phyloP scores from a whole-genome alignment of 1,140 invertebrate genomes.

The Drosophila sproati region DNA sequence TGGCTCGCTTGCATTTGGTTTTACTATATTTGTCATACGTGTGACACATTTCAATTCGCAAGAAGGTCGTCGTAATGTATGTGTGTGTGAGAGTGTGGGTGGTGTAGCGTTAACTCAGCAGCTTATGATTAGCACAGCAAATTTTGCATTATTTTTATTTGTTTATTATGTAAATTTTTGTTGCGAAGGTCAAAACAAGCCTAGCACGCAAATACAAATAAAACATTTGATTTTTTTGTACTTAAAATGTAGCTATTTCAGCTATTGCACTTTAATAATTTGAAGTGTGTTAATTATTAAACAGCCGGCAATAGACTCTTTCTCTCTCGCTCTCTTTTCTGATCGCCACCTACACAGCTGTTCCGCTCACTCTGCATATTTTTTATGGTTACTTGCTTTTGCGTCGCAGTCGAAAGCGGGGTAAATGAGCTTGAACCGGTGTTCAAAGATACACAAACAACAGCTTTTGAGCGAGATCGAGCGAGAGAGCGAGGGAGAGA shows the following conservation, averaged over 20 bases:
- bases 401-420: no score
- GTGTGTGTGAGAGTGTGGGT: constrained; percentile 1
- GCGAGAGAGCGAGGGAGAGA: no score
- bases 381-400: no score
- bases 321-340: no score
- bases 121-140: constrained; percentile 41
- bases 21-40: constrained; percentile 31
- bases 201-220: constrained; percentile 46
- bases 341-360: no score
- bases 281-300: constrained; percentile 7
- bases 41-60: constrained; percentile 45
- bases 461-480: no score
- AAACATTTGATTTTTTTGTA: not conserved
- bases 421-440: no score
- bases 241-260: not conserved
- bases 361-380: no score
- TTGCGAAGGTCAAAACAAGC: constrained; percentile 31
- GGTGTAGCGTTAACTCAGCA: constrained; percentile 14
- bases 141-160: constrained; percentile 47
- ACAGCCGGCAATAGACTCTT: no score
- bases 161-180: constrained; percentile 36
- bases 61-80: constrained; percentile 34
- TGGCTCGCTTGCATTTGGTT: constrained; percentile 1
- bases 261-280: not conserved
- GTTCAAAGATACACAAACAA: no score